phyloP scores from a whole-genome alignment of 2,797 vertebrate genomes.

The Micromesistius poutassou region DNA sequence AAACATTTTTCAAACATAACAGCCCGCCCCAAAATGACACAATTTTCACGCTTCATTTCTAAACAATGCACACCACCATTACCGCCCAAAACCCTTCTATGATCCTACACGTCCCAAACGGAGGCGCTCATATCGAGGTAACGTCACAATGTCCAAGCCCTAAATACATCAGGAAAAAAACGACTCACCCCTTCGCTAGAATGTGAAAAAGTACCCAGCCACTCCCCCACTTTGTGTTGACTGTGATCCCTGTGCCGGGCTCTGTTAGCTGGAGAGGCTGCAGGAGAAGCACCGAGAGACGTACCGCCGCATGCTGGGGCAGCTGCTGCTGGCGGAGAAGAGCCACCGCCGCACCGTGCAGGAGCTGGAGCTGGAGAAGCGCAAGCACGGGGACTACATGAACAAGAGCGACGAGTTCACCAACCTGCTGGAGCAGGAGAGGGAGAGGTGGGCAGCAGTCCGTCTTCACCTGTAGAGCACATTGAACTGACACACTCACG shows the following conservation, averaged over 20 bases:
- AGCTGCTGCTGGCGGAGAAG: slow-evolving; percentile 93
- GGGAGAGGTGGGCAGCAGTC: slow-evolving; percentile 83
- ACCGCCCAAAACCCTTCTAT: too few relatives aligned
- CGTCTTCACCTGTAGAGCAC: neutral
- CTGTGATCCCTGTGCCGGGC: neutral
- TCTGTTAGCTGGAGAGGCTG: slow-evolving; percentile 85
- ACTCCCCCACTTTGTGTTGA: neutral
- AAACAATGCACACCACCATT: too few relatives aligned
- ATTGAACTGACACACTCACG: neutral
- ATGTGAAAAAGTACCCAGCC: too few relatives aligned
- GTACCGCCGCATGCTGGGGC: slow-evolving; percentile 93
- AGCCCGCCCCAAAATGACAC: too few relatives aligned
- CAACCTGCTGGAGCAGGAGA: slow-evolving; percentile 95
- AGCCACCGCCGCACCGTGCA: slow-evolving; percentile 90
- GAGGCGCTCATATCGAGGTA: too few relatives aligned
- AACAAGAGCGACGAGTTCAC: slow-evolving; percentile 99
- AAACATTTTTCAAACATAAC: too few relatives aligned
- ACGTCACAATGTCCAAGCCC: too few relatives aligned
- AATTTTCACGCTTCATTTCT: too few relatives aligned
- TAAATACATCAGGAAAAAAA: too few relatives aligned
- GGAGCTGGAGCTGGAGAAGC: slow-evolving; percentile 91
- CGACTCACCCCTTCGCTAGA: too few relatives aligned
- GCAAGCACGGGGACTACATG: slow-evolving; percentile 97
- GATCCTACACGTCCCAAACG: too few relatives aligned
- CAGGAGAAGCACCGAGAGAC: slow-evolving; percentile 95